Percentiles rank a stretch among this genome's conserved stretches.
These are phyloP conservation scores for Caenorhabditis sp. DNA, from an alignment of 2,888 invertebrate species.

Conservation along the genomic window DNA sequence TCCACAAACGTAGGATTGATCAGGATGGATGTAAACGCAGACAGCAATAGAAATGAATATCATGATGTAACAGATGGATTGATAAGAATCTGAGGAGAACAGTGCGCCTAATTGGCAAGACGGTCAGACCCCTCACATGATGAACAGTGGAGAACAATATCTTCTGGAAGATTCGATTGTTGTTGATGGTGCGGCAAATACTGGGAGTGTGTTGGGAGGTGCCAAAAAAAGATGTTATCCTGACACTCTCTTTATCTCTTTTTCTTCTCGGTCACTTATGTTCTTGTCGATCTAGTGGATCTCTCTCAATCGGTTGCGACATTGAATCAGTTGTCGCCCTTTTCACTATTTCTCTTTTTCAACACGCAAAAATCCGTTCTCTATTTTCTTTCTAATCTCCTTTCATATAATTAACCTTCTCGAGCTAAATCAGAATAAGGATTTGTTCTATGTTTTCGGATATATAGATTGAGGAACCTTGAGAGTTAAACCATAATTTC, in stretches of 20 bases:
- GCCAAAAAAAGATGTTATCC: slow-evolving; percentile 64
- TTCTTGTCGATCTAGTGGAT: slow-evolving; percentile 45
- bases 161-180: slow-evolving; percentile 54
- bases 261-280: slow-evolving; percentile 19
- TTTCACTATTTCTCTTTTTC: slow-evolving; percentile 28
- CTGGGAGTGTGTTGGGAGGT: slow-evolving; percentile 12
- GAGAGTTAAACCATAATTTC: too few species aligned
- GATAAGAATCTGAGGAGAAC: slow-evolving; percentile 15
- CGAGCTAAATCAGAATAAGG: not conserved
- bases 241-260: slow-evolving; percentile 48
- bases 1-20: not conserved
- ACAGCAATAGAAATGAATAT: slow-evolving; percentile 13
- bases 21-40: slow-evolving; percentile 14
- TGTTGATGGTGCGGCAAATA: slow-evolving; percentile 40
- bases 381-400: not conserved
- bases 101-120: slow-evolving; percentile 8
- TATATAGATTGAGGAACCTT: too few species aligned
- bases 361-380: slow-evolving; percentile 20
- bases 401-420: not conserved
- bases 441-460: not conserved
- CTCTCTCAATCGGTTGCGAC: slow-evolving; percentile 24
- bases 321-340: slow-evolving; percentile 44
- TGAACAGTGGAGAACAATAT: slow-evolving; percentile 24
- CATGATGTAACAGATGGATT: slow-evolving; percentile 32
- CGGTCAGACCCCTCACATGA: not conserved